Evolutionary conservation across 2,113 vertebrate species (phyloP), one percentile per base, ranked within the genome.

Genomic region (Hyperopisus bebe): DNA sequence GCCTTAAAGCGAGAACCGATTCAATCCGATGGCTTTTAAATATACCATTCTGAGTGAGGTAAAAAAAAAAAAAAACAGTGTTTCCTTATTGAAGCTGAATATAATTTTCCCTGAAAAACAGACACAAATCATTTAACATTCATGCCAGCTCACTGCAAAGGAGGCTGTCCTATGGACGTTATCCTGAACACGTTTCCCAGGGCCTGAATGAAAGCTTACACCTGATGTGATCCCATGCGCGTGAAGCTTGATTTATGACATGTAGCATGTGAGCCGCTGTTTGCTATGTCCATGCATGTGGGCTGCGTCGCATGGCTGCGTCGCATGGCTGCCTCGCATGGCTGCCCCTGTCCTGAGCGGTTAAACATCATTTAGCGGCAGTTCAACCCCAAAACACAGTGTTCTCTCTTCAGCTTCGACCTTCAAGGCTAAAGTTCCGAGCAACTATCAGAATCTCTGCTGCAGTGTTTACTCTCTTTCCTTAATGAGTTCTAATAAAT

Each of bases 401-500:
- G 74, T 35, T 39, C 11, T 42, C 74, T 42, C 31, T 39, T 17
- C 31, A 35, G 31, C 74, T 8, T 42, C 31, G 39, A 42, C 35
- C 74, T 74, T 35, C 31, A 74, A 74, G 66, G 27, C 11, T 13
- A 80, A 80, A 80, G 35, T 42, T 8, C 11, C 5, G 15, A 39
- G 74, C 27, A 42, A 42, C 35, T 42, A 19, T 39, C 35, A 15
- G 74, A 35, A 19, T 39, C 31, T 42, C 39, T 42, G 55, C 87
- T n/a, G 21, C 9, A 1, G 2, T 87, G 85, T 53, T 87, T 87
- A 19, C 47, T 70, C 50, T 39, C 50, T 53, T 53, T 55, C 13
- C 42, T 84, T 84, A 84, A 84, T 10, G 11, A 53, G 50, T 27
- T 87, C 85, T 55, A 39, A 55, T 87, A 39, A 87, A 87, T 87